Percentiles rank a stretch among this genome's conserved stretches.
Conservation (phyloP, 2,797 vertebrate species). For the Anolis apletophallus region DNA sequence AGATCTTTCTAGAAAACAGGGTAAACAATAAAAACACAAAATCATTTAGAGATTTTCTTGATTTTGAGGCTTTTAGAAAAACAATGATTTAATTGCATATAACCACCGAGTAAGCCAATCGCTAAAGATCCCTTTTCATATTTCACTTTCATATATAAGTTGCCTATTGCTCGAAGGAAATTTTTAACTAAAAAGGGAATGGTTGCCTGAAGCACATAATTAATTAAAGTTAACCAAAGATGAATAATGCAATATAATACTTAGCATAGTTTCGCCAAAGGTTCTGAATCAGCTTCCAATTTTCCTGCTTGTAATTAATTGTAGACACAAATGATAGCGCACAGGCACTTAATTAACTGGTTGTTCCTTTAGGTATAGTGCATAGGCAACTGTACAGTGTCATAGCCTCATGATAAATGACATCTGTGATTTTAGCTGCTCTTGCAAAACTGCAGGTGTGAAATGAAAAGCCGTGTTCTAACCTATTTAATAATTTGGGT, state of each 20-base stretch:
- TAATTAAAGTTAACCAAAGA: background rate
- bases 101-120: background rate
- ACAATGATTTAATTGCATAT: background rate
- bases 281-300: conserved; percentile 20
- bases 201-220: background rate
- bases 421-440: conserved; percentile 43
- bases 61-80: conserved; percentile 12
- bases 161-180: background rate
- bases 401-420: conserved; percentile 31
- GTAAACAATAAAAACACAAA: background rate
- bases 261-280: conserved; percentile 6
- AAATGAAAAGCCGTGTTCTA: conserved; percentile 64
- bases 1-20: background rate
- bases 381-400: background rate
- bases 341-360: conserved; percentile 45
- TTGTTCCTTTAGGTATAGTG: conserved; percentile 22
- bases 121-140: conserved; percentile 24
- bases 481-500: conserved; percentile 32
- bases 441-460: conserved; percentile 47
- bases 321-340: conserved; percentile 40
- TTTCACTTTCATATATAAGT: background rate
- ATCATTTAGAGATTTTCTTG: background rate
- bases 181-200: conserved; percentile 15
- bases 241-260: conserved; percentile 10
- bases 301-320: background rate